These are phyloP conservation scores for Thripadectes ignobilis DNA, from an alignment of 2,797 vertebrate species.

Conservation along the genomic window DNA sequence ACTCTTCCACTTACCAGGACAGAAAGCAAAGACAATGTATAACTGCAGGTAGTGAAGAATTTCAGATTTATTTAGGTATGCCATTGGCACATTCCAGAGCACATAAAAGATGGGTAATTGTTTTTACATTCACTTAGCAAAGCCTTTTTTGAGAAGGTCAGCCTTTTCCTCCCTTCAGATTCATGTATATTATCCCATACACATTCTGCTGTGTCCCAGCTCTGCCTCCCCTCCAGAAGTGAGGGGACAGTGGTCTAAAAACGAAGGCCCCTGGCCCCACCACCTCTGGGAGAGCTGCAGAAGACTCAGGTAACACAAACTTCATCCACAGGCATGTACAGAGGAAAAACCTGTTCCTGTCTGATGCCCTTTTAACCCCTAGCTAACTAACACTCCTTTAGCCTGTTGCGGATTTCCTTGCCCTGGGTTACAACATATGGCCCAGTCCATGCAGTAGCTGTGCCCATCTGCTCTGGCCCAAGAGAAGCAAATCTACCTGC, in stretches of 20 bases:
- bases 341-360: neutral
- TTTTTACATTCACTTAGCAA: neutral
- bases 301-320: neutral
- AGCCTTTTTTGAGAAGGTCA: neutral
- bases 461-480: neutral
- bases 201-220: neutral
- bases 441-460: neutral
- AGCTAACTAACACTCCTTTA: neutral
- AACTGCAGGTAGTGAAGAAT: neutral
- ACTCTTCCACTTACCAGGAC: neutral
- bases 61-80: neutral
- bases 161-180: neutral
- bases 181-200: neutral
- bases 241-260: neutral
- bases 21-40: neutral
- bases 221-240: neutral
- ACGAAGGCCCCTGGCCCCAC: accelerated
- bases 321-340: neutral
- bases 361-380: neutral
- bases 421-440: neutral
- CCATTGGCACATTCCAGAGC: neutral
- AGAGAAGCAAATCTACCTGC: neutral
- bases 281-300: neutral
- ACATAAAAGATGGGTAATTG: neutral
- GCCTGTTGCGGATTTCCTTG: neutral